phyloP scores from a whole-genome alignment of 1,140 invertebrate genomes.

The Ips typographus region DNA sequence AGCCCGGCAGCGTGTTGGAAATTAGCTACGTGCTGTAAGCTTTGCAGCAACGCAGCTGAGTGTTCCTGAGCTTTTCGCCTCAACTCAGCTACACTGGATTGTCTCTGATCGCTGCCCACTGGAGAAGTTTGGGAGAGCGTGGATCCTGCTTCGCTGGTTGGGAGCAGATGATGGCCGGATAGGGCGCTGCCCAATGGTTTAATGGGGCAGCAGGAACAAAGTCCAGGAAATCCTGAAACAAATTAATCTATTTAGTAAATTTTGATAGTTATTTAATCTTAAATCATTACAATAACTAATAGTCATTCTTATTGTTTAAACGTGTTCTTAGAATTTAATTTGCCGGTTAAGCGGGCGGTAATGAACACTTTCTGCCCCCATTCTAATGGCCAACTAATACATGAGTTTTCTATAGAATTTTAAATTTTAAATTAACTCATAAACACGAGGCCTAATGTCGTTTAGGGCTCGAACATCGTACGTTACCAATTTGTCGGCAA shows the following conservation, averaged over 20 bases:
- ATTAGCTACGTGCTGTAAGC: constrained; percentile 61
- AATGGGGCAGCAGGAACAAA: constrained; percentile 77
- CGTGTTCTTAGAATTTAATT: too few relatives aligned
- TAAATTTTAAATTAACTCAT: too few relatives aligned
- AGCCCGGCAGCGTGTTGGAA: constrained; percentile 58
- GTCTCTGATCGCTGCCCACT: constrained; percentile 60
- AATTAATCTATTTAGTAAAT: not conserved
- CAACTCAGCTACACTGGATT: constrained; percentile 83
- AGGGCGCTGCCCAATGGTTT: constrained; percentile 53
- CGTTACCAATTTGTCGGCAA: constrained; percentile 37
- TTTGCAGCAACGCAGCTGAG: constrained; percentile 79
- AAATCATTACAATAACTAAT: too few relatives aligned
- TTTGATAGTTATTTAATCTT: too few relatives aligned
- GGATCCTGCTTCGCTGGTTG: constrained; percentile 35
- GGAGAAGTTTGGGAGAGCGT: constrained; percentile 44
- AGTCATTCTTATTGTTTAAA: too few relatives aligned
- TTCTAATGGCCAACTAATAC: too few relatives aligned
- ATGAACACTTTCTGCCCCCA: too few relatives aligned
- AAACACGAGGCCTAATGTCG: too few relatives aligned
- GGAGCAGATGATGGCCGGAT: constrained; percentile 35
- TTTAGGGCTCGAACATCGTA: not conserved
- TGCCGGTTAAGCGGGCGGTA: too few relatives aligned
- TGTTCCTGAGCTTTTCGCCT: constrained; percentile 88
- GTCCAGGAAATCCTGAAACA: constrained; percentile 63
- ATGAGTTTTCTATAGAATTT: too few relatives aligned